Percentiles rank a stretch among this genome's conserved stretches.
These are phyloP conservation scores for Pachymerium ferrugineum DNA, from an alignment of 2,888 invertebrate genomes.

Conservation along the genomic window DNA sequence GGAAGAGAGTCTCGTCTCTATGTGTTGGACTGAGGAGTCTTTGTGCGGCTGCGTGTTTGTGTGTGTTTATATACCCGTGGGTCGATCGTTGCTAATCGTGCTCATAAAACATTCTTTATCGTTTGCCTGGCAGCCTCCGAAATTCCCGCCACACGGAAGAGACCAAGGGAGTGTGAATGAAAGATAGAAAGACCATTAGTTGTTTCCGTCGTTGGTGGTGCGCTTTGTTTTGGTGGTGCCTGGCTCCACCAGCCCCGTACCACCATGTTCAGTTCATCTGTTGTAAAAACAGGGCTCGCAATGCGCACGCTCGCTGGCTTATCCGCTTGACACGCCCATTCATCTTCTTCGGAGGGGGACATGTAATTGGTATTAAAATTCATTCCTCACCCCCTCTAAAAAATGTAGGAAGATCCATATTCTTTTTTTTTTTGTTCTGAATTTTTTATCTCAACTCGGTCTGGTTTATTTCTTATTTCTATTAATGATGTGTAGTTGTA, in stretches of 20 bases:
- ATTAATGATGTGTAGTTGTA: not conserved
- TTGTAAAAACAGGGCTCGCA: constrained; percentile 29
- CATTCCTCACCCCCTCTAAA: constrained; percentile 29
- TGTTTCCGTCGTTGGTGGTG: constrained; percentile 3
- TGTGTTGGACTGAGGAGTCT: not conserved
- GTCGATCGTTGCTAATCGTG: constrained; percentile 27
- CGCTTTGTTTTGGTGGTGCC: not conserved
- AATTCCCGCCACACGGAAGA: constrained; percentile 18
- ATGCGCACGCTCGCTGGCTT: constrained; percentile 31
- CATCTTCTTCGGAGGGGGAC: constrained; percentile 32
- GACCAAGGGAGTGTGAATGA: constrained; percentile 28
- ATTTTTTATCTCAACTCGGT: not conserved
- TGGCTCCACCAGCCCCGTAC: not conserved
- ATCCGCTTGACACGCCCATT: constrained; percentile 32
- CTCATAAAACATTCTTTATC: constrained; percentile 32
- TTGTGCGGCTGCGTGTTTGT: constrained; percentile 2
- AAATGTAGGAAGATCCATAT: constrained; percentile 28
- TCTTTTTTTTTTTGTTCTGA: not conserved
- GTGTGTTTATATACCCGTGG: constrained; percentile 3
- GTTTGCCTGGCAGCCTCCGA: constrained; percentile 26
- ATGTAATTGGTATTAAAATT: constrained; percentile 32
- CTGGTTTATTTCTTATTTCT: not conserved
- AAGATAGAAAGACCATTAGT: constrained; percentile 31
- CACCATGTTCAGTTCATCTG: constrained; percentile 25
- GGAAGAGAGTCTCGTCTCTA: too few relatives aligned